Percentiles rank a stretch among this genome's conserved stretches.
Evolutionary conservation across 1,140 invertebrate genomes (phyloP).

Genomic region (Drosophila hydei): DNA sequence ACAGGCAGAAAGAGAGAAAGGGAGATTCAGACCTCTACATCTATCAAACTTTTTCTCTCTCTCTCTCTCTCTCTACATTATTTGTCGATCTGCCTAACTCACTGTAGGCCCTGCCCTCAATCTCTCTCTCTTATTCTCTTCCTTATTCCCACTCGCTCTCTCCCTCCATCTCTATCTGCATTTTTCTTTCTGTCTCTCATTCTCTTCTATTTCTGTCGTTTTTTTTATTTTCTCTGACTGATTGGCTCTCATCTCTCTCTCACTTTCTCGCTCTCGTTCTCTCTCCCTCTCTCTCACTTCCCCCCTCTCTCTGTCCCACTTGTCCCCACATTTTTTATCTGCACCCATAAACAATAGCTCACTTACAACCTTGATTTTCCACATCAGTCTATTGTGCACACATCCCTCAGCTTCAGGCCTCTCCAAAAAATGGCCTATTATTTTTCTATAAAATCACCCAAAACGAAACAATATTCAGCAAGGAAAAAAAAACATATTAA

Average conservation of each 20-base stretch:
- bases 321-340: background rate
- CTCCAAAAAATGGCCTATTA: slow-evolving; percentile 72
- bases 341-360: background rate
- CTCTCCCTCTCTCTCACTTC: background rate
- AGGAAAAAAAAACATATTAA: slow-evolving; percentile 73
- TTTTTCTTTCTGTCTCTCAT: background rate
- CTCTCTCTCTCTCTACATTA: too few relatives aligned
- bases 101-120: too few relatives aligned
- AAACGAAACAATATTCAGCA: slow-evolving; percentile 38
- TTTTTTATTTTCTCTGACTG: too few relatives aligned
- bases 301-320: background rate
- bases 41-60: too few relatives aligned
- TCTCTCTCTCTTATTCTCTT: background rate
- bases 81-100: too few relatives aligned
- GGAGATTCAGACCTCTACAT: too few relatives aligned
- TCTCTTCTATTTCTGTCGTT: background rate
- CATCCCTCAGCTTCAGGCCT: slow-evolving; percentile 17
- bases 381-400: background rate
- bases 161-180: background rate
- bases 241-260: background rate
- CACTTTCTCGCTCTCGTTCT: background rate
- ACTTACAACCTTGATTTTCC: background rate
- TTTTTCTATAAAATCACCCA: slow-evolving; percentile 79
- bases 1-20: too few relatives aligned
- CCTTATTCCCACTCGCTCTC: background rate